Percentiles rank a stretch among this genome's conserved stretches.
These are phyloP conservation scores for Synergus itoensis DNA, from an alignment of 2,888 invertebrate genomes.

Conservation along the genomic window DNA sequence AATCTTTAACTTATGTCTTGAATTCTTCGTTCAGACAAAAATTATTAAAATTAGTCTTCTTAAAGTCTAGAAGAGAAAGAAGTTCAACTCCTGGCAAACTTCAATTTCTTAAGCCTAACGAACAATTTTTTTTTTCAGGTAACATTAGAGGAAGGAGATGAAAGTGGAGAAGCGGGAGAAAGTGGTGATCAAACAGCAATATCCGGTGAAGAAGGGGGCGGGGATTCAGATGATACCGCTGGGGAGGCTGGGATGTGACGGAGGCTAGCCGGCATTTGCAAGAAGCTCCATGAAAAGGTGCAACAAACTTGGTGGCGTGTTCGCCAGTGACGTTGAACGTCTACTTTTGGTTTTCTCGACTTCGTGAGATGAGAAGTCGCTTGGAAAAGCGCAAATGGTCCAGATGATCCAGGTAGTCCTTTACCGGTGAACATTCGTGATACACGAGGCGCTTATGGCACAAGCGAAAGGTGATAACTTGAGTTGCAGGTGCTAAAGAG, in stretches of 20 bases:
- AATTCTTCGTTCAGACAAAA: no score
- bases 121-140: conserved; percentile 80
- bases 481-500: conserved; percentile 42
- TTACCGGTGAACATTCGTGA: conserved; percentile 43
- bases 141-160: conserved; percentile 92
- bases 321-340: conserved; percentile 81
- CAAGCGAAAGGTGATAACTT: conserved; percentile 33
- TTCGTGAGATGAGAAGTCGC: conserved; percentile 41
- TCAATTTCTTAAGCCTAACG: neutral
- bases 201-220: conserved; percentile 80
- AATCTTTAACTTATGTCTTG: no score
- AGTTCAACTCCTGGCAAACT: neutral
- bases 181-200: conserved; percentile 69
- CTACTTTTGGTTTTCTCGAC: conserved; percentile 45
- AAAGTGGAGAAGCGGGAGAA: conserved; percentile 80
- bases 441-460: conserved; percentile 40
- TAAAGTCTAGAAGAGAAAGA: no score
- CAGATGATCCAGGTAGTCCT: conserved; percentile 19
- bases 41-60: no score
- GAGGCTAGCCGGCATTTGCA: conserved; percentile 94
- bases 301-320: conserved; percentile 92
- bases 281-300: conserved; percentile 93
- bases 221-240: conserved; percentile 73
- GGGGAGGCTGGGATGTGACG: conserved; percentile 90
- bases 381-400: conserved; percentile 18